A percentile compares a stretch with the other conserved stretches of the same genome.
These are phyloP conservation scores for Apamea monoglypha DNA, from an alignment of 2,888 invertebrate genomes.

Conservation along the genomic window DNA sequence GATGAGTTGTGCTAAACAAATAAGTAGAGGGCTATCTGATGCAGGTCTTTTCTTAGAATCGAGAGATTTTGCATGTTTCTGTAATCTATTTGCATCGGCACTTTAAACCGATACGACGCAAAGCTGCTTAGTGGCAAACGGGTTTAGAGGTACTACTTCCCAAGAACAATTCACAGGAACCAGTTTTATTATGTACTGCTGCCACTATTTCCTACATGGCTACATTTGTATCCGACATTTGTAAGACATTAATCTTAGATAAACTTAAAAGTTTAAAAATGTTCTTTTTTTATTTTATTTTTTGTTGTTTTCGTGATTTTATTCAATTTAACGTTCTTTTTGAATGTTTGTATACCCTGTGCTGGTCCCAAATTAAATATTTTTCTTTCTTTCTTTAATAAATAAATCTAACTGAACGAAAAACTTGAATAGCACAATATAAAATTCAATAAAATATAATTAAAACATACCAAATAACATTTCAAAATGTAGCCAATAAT, in stretches of 20 bases:
- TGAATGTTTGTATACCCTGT: too few relatives aligned
- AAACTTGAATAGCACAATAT: background rate
- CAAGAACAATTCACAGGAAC: background rate
- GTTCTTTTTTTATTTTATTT: too few relatives aligned
- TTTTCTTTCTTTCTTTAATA: too few relatives aligned
- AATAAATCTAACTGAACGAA: background rate
- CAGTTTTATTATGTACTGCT: background rate
- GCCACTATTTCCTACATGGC: background rate
- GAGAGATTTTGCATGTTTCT: background rate
- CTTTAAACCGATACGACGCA: background rate
- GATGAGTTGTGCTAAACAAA: background rate
- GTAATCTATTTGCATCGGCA: background rate
- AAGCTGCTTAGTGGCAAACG: background rate
- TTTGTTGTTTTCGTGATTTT: too few relatives aligned
- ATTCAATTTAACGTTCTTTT: too few relatives aligned
- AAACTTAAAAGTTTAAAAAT: too few relatives aligned
- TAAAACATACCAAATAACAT: conserved; percentile 27
- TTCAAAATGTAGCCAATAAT: background rate
- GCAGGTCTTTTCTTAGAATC: background rate
- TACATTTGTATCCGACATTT: background rate
- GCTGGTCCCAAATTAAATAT: too few relatives aligned
- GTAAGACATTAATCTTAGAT: background rate
- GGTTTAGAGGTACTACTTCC: background rate
- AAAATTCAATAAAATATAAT: background rate
- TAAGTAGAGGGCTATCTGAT: background rate